These are phyloP conservation scores for Astur gentilis DNA, from an alignment of 2,113 vertebrate species.

Conservation along the genomic window DNA sequence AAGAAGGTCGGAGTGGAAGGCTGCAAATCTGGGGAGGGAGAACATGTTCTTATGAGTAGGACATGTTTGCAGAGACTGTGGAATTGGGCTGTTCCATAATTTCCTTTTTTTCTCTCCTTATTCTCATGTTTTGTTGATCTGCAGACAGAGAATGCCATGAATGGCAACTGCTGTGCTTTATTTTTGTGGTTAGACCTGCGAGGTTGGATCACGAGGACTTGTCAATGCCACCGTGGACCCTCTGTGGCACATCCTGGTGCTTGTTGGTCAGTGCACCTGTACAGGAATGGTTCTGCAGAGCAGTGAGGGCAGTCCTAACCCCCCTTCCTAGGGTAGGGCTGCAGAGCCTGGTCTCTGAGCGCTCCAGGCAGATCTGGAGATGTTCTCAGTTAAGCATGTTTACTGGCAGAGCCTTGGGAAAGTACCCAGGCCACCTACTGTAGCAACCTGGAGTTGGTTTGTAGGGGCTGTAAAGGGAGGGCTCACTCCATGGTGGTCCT, in stretches of 20 bases:
- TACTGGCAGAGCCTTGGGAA: neutral
- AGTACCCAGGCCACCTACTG: neutral
- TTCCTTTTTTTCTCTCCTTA: neutral
- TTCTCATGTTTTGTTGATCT: neutral
- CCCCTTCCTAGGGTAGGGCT: neutral
- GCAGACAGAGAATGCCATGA: neutral
- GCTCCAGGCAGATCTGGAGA: neutral
- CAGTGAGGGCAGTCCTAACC: neutral
- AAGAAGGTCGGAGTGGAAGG: neutral
- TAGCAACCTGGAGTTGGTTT: neutral
- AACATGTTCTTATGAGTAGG: neutral
- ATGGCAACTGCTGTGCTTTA: neutral
- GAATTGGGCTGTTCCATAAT: neutral
- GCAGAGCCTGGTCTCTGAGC: neutral
- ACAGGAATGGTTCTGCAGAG: neutral
- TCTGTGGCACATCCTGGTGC: neutral
- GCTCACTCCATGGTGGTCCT: neutral
- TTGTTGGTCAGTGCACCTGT: neutral
- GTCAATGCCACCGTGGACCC: neutral
- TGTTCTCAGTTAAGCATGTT: fast-evolving
- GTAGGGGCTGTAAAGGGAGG: neutral
- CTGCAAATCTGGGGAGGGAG: neutral
- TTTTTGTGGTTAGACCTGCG: neutral
- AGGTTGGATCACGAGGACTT: neutral
- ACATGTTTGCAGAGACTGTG: neutral